These are phyloP conservation scores for Delphinapterus leucas DNA, from an alignment of 2,113 vertebrate genomes.

Conservation along the genomic window DNA sequence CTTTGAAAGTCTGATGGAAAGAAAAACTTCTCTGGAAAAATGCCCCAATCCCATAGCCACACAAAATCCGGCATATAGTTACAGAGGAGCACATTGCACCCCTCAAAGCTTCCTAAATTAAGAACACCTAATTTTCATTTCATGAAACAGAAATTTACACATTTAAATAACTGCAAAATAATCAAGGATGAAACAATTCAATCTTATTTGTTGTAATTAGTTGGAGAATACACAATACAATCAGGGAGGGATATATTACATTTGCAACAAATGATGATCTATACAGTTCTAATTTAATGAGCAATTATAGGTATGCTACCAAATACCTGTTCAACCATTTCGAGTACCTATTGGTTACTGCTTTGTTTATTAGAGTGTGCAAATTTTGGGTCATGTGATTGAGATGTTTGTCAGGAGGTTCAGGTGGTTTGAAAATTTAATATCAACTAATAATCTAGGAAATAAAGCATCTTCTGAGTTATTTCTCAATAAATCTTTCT, in stretches of 20 bases:
- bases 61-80: not conserved
- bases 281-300: not conserved
- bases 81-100: not conserved
- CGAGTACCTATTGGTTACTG: not conserved
- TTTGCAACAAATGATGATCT: not conserved
- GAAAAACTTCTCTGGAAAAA: not conserved
- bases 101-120: not conserved
- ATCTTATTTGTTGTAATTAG: not conserved
- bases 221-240: not conserved
- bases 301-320: not conserved
- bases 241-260: not conserved
- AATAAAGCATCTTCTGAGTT: slow-evolving; percentile 2
- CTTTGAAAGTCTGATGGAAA: slow-evolving; percentile 6
- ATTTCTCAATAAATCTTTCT: not conserved
- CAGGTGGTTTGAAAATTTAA: not conserved
- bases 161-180: slow-evolving; percentile 24
- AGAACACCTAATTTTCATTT: slow-evolving; percentile 37
- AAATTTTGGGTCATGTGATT: not conserved
- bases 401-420: not conserved
- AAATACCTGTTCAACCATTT: not conserved
- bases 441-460: not conserved
- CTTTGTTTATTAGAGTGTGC: not conserved
- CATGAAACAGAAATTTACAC: not conserved
- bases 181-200: not conserved
- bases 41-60: not conserved